Evolutionary conservation across 2,113 vertebrate genomes (phyloP), one percentile per base, ranked within the genome.

Genomic region (Serinus canaria): DNA sequence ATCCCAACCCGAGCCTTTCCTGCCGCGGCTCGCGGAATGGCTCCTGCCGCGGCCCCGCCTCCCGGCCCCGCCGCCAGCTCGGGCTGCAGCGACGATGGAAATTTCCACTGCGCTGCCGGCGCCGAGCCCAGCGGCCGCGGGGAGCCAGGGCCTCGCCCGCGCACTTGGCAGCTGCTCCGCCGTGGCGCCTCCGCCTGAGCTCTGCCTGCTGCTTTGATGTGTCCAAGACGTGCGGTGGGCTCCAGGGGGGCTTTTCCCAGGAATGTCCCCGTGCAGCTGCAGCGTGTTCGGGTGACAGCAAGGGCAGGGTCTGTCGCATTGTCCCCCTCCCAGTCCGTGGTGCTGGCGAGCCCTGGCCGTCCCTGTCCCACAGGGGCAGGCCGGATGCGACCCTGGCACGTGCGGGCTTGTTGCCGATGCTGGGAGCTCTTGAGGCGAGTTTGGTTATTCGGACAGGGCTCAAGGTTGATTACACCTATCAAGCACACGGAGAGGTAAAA

Each of bases 71-170:
- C 31, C 11, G 8, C 70, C 41, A 0, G 23, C 11, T 0, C 7
- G n/a, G 27, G 69, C 13, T 21, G 22, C n/a, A 11, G 73, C 58
- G 10, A 2, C 1, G 0, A 17, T 92, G 96, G 96, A 97, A 97
- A 95, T 93, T 97, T 96, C 95, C 95, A 95, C 55, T 58, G 87
- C 70, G 31, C 53, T 10, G 64, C 28, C 37, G 2, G 49, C 74
- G 28, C 23, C 18, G 8, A 0, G 55, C n/a, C 30, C 23, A 15
- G 84, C 39, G 24, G 47, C 56, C 15, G 23, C 39, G 73, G 39
- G 63, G 55, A 69, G 46, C 74, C 3, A 7, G 4, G 28, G 41
- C n/a, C 76, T 11, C 44, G 49, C 67, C 75, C 50, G 14, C 47
- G 47, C 56, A 30, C n/a, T 25, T 72, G 84, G 85, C 74, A 47